phyloP scores from a whole-genome alignment of 2,113 vertebrate genomes.

The Glaucomys volans region DNA sequence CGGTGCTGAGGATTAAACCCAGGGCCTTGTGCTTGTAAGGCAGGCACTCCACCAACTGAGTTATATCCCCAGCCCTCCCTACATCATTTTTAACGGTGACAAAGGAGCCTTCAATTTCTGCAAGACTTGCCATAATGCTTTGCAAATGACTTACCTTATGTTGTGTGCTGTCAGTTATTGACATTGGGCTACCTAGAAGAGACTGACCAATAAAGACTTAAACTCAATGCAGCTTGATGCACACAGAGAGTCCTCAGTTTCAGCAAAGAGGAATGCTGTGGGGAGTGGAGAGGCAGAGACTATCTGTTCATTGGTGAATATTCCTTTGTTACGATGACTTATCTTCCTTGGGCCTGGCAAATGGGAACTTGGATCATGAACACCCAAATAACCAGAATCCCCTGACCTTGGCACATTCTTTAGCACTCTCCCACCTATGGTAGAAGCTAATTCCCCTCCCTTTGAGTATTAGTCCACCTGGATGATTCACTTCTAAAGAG shows the following conservation, averaged over 20 bases:
- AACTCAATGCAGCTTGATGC: neutral
- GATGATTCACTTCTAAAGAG: neutral
- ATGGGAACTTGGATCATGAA: neutral
- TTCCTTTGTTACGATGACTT: neutral
- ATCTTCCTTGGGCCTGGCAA: neutral
- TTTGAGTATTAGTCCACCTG: neutral
- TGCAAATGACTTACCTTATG: neutral
- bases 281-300: neutral
- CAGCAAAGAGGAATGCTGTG: neutral
- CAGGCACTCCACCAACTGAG: no score
- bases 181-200: neutral
- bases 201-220: neutral
- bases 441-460: neutral
- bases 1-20: no score
- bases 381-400: neutral
- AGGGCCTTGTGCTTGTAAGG: no score
- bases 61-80: no score
- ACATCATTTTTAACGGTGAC: neutral
- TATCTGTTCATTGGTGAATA: neutral
- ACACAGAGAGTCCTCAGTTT: neutral
- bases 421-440: neutral
- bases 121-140: neutral
- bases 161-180: neutral
- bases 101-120: neutral
- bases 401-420: neutral